phyloP scores from a whole-genome alignment of 2,797 vertebrate genomes.

The Chaenodraco wilsoni region DNA sequence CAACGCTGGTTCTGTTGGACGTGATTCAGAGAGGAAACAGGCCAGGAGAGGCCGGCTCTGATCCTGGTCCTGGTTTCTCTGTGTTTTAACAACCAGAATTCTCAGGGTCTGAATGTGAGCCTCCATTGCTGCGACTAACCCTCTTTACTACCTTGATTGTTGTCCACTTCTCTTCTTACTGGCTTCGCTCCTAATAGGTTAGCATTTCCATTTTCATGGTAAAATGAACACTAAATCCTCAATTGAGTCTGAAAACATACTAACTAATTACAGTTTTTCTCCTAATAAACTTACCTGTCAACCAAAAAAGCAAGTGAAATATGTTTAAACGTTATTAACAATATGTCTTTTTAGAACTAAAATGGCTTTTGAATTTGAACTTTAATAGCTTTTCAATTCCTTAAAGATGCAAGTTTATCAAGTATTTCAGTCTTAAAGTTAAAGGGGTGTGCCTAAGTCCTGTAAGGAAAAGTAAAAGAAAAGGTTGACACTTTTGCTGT shows the following conservation, averaged over 20 bases:
- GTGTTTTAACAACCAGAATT: constrained; percentile 59
- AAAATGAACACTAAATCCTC: not conserved
- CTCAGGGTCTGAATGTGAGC: constrained; percentile 68
- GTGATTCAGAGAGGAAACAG: constrained; percentile 57
- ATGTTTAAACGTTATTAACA: not conserved
- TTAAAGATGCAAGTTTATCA: not conserved
- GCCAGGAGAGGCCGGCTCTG: constrained; percentile 42
- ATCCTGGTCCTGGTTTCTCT: constrained; percentile 61
- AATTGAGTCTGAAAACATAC: not conserved
- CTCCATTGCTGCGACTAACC: constrained; percentile 77
- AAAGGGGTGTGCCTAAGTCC: not conserved
- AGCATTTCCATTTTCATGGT: constrained; percentile 69
- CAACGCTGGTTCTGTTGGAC: constrained; percentile 61
- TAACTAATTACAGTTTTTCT: not conserved
- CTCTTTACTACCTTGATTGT: constrained; percentile 80
- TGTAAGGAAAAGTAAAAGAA: not conserved
- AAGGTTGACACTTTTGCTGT: not conserved
- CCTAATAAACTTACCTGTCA: not conserved
- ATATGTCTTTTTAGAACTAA: not conserved
- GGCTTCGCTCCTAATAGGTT: constrained; percentile 81
- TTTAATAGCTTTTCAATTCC: no score
- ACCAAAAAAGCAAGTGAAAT: not conserved
- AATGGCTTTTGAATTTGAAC: not conserved
- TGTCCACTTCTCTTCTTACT: constrained; percentile 81
- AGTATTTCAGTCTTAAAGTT: not conserved